Conservation (phyloP, 64 coral and sea anemone species). For the Acropora yongei region DNA sequence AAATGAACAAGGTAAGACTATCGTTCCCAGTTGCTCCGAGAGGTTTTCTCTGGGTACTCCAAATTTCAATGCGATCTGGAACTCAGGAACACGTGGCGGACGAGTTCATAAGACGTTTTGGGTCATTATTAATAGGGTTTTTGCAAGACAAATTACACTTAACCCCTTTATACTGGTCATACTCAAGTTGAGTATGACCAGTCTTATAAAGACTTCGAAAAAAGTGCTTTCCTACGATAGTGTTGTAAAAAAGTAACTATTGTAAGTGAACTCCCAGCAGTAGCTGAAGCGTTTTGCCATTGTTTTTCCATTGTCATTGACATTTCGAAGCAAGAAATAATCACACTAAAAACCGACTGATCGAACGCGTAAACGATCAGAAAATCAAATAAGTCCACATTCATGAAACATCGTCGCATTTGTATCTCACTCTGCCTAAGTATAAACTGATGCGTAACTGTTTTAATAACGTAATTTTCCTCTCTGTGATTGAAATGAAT, state of each 20-base stretch:
- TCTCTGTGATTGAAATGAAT: neutral
- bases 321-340: slow-evolving; percentile 10
- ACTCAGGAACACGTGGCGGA: neutral
- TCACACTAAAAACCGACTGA: neutral
- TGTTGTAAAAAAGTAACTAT: neutral
- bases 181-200: neutral
- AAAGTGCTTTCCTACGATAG: neutral
- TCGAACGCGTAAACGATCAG: neutral
- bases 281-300: neutral
- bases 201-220: neutral
- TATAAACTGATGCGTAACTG: neutral
- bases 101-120: neutral
- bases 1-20: neutral
- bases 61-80: neutral
- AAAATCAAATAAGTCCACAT: neutral
- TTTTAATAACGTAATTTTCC: neutral
- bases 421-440: slow-evolving; percentile 11
- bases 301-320: neutral
- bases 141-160: neutral
- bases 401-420: neutral
- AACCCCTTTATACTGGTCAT: neutral
- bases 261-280: neutral
- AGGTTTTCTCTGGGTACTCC: neutral
- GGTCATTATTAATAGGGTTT: neutral
- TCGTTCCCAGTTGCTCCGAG: slow-evolving; percentile 8